Conservation (phyloP, 2,113 vertebrate species). For the Telmatochromis sp. region DNA sequence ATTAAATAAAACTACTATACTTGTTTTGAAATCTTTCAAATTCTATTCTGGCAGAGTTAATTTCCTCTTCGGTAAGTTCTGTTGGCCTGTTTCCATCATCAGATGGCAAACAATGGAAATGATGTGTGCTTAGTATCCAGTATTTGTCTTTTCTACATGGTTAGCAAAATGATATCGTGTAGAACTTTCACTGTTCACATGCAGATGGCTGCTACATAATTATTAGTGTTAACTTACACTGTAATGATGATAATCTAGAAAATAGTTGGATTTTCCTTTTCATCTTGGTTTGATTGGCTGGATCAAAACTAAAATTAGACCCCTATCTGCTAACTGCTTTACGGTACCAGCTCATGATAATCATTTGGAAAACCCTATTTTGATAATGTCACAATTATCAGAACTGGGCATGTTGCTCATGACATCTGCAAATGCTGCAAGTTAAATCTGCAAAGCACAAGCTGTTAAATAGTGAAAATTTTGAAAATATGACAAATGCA, state of each 20-base stretch:
- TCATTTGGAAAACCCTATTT: neutral
- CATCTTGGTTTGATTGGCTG: neutral
- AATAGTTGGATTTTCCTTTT: neutral
- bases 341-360: neutral
- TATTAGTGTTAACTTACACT: neutral
- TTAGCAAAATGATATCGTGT: neutral
- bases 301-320: neutral
- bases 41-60: neutral
- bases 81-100: neutral
- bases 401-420: neutral
- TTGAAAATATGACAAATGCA: neutral
- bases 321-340: neutral
- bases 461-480: neutral
- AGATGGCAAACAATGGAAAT: neutral
- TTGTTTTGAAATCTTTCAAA: neutral
- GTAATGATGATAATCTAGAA: neutral
- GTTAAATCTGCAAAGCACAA: neutral
- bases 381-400: neutral
- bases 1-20: neutral
- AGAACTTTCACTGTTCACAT: neutral
- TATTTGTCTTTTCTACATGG: neutral
- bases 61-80: neutral
- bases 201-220: neutral
- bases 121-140: neutral
- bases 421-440: neutral